These are phyloP conservation scores for Thermophis baileyi DNA, from an alignment of 2,113 vertebrate genomes.

Conservation along the genomic window DNA sequence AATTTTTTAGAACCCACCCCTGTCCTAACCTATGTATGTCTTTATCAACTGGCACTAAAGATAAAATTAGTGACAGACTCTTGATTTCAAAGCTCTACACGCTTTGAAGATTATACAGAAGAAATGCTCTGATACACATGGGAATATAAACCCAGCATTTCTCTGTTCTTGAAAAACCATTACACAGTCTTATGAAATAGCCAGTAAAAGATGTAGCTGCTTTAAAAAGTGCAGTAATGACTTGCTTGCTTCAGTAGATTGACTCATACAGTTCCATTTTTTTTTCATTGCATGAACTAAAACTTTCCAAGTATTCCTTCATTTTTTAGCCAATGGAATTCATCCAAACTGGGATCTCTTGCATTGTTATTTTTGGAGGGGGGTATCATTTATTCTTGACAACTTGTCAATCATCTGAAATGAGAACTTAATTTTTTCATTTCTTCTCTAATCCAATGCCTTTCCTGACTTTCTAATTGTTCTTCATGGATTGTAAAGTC, in stretches of 20 bases:
- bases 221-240: neutral
- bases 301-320: slow-evolving; percentile 1
- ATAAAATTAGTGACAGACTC: neutral
- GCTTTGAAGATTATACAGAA: neutral
- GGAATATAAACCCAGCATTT: neutral
- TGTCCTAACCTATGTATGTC: neutral
- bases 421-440: slow-evolving; percentile 33
- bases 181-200: neutral
- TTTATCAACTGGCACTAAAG: neutral
- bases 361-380: neutral
- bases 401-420: slow-evolving; percentile 3
- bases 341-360: neutral
- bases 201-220: neutral
- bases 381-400: slow-evolving; percentile 23
- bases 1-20: no score
- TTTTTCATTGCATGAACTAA: neutral
- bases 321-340: slow-evolving; percentile 9
- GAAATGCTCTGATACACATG: neutral
- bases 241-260: neutral
- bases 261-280: neutral
- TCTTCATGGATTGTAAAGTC: slow-evolving; percentile 58
- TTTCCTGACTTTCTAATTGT: slow-evolving; percentile 51
- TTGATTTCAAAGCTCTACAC: neutral
- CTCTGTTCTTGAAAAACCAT: neutral
- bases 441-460: slow-evolving; percentile 24